phyloP scores from a whole-genome alignment of 2,797 vertebrate species.

The Lepilemur septentrionalis region DNA sequence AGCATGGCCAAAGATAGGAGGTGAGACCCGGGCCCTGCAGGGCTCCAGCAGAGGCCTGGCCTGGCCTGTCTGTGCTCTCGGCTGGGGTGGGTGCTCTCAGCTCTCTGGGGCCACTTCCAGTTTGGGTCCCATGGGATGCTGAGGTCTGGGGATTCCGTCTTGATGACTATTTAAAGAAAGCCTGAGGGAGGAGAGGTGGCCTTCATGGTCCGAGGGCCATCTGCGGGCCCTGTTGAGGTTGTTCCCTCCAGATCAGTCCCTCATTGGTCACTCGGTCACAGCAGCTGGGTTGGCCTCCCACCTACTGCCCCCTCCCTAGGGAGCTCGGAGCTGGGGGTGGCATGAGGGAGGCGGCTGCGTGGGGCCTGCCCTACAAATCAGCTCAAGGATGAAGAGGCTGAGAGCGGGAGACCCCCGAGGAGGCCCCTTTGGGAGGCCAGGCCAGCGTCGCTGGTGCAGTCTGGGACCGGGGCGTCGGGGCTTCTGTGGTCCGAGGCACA shows the following conservation, averaged over 20 bases:
- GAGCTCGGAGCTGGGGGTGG: no score
- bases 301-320: accelerated
- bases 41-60: accelerated
- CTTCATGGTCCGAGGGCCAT: neutral
- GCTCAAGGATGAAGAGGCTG: neutral
- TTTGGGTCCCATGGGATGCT: neutral
- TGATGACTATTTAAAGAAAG: neutral
- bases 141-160: neutral
- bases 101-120: neutral
- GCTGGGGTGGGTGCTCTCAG: neutral
- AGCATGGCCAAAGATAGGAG: neutral
- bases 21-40: neutral
- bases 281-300: neutral
- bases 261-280: accelerated
- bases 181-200: neutral
- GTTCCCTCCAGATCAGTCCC: neutral
- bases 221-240: neutral
- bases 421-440: neutral
- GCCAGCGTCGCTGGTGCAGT: accelerated
- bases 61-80: neutral
- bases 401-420: neutral
- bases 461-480: neutral
- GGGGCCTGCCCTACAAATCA: neutral
- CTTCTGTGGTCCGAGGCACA: no score
- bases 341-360: neutral